These are phyloP conservation scores for Caenorhabditis tropicalis DNA, from an alignment of 1,140 invertebrate genomes.

Conservation along the genomic window DNA sequence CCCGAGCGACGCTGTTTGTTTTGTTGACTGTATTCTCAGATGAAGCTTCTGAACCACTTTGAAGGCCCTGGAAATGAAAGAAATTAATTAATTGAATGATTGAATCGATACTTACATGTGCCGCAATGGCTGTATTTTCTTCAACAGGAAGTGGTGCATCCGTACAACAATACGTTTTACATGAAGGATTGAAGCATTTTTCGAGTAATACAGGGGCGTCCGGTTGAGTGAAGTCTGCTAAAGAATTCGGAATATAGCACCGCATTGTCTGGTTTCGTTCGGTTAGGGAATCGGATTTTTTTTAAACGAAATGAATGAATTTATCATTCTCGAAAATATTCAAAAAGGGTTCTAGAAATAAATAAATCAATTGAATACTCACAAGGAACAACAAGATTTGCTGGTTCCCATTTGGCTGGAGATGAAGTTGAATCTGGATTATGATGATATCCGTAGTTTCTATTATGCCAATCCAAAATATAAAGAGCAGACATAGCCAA, in stretches of 20 bases:
- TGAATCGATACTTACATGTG: conserved; percentile 29
- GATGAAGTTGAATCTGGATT: background rate
- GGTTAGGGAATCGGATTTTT: too few species aligned
- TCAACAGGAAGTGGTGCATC: background rate
- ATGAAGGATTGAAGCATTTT: background rate
- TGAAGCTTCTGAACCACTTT: background rate
- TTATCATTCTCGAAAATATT: background rate
- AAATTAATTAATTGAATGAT: background rate
- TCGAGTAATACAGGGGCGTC: conserved; percentile 28
- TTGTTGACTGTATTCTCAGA: background rate
- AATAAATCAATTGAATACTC: background rate
- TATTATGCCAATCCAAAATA: conserved; percentile 71
- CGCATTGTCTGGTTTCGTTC: too few species aligned
- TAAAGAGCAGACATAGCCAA: conserved; percentile 65
- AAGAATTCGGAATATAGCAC: background rate
- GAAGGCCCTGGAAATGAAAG: background rate
- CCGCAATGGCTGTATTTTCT: background rate
- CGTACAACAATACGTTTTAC: conserved; percentile 51
- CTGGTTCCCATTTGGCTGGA: background rate
- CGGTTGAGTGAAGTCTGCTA: conserved; percentile 23
- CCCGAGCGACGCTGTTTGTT: background rate
- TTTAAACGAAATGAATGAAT: too few species aligned
- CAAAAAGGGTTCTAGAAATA: background rate
- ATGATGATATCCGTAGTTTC: conserved; percentile 62
- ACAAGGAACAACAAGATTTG: conserved; percentile 14